These are phyloP conservation scores for Drosophila leonis DNA, from an alignment of 2,888 invertebrate species.

Conservation along the genomic window DNA sequence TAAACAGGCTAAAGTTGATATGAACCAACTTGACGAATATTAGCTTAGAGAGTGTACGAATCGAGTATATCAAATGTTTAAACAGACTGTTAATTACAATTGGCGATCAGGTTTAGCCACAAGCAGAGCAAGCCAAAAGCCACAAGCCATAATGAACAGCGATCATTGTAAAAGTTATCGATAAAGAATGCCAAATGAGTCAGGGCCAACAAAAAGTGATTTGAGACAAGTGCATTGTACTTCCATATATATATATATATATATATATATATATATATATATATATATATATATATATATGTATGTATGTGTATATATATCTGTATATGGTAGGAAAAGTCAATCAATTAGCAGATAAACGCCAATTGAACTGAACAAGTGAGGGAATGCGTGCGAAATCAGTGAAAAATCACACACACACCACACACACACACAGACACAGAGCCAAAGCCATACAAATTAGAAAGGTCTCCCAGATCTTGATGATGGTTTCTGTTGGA, in stretches of 20 bases:
- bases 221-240: conserved; percentile 34
- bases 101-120: conserved; percentile 22
- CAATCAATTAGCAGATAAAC: conserved; percentile 53
- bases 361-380: conserved; percentile 31
- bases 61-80: conserved; percentile 23
- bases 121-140: not conserved
- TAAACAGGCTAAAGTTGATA: not conserved
- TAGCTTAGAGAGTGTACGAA: conserved; percentile 2
- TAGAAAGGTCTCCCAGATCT: conserved; percentile 46
- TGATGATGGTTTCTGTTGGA: conserved; percentile 6
- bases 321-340: conserved; percentile 15
- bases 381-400: conserved; percentile 20
- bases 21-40: conserved; percentile 12
- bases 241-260: not conserved
- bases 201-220: conserved; percentile 6
- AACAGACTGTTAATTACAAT: conserved; percentile 19
- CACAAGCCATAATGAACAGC: conserved; percentile 9
- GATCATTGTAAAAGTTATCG: conserved; percentile 31
- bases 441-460: conserved; percentile 32
- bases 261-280: not conserved
- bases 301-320: not conserved
- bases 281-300: not conserved
- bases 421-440: not conserved
- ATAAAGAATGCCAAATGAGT: conserved; percentile 28
- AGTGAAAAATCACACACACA: conserved; percentile 26